Percentiles rank a stretch among this genome's conserved stretches.
phyloP scores from a whole-genome alignment of 1,140 invertebrate species.

The Drosophila kepulauana region DNA sequence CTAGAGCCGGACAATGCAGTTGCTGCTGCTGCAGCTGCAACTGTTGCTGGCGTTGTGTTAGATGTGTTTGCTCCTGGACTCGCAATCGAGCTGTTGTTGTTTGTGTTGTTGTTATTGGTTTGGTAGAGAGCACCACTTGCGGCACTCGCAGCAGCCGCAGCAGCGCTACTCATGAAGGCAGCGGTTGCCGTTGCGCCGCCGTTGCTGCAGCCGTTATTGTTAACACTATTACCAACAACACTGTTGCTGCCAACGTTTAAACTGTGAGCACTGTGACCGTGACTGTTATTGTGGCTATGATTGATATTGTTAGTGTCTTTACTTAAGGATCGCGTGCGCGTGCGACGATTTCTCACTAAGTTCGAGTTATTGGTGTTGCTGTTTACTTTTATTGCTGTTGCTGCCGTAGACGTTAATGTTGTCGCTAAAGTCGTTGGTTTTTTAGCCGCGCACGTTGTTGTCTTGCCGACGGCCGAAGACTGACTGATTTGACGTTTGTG shows the following conservation, averaged over 20 bases:
- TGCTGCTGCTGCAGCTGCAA: conserved; percentile 31
- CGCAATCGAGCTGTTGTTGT: conserved; percentile 23
- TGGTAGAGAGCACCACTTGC: conserved; percentile 89
- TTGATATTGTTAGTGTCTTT: conserved; percentile 53
- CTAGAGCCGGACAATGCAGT: conserved; percentile 59
- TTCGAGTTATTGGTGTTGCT: conserved; percentile 36
- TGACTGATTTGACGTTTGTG: conserved; percentile 81
- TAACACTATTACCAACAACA: conserved; percentile 49
- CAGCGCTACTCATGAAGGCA: conserved; percentile 89
- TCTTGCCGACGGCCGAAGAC: conserved; percentile 83
- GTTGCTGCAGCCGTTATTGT: conserved; percentile 55
- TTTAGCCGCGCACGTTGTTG: conserved; percentile 84
- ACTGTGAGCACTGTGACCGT: conserved; percentile 21
- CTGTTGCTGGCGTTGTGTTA: conserved; percentile 24
- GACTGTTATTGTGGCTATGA: conserved; percentile 35
- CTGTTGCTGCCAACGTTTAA: conserved; percentile 33
- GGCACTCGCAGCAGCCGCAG: conserved; percentile 84
- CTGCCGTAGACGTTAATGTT: conserved; percentile 21
- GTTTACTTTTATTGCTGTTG: conserved; percentile 40
- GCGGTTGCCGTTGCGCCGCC: conserved; percentile 77
- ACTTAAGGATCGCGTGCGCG: conserved; percentile 76
- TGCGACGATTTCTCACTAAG: conserved; percentile 68
- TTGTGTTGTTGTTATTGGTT: conserved; percentile 63
- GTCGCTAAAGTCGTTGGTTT: conserved; percentile 44
- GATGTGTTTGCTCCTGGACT: conserved; percentile 32